Percentiles rank a stretch among this genome's conserved stretches.
phyloP scores from a whole-genome alignment of 2,888 invertebrate species.

The Cerastis rubricosa region DNA sequence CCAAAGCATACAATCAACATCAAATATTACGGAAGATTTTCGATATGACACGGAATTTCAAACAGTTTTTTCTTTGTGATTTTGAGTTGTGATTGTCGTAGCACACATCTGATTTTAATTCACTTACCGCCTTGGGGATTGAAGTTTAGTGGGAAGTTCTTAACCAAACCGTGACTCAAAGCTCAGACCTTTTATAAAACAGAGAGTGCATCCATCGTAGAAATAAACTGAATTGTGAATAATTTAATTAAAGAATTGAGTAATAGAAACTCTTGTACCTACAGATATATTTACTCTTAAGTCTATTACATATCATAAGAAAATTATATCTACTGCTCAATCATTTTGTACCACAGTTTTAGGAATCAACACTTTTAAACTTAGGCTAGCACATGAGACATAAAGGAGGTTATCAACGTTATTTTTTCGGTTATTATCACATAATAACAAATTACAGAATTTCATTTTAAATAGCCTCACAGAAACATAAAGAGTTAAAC shows the following conservation, averaged over 20 bases:
- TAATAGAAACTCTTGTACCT: no score
- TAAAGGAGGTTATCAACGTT: neutral
- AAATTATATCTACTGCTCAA: neutral
- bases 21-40: slow-evolving; percentile 59
- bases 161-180: neutral
- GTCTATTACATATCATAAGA: neutral
- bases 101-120: slow-evolving; percentile 26
- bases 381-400: neutral
- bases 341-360: neutral
- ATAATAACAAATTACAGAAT: slow-evolving; percentile 5
- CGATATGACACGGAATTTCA: slow-evolving; percentile 57
- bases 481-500: neutral
- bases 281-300: neutral
- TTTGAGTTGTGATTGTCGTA: slow-evolving; percentile 32
- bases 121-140: slow-evolving; percentile 13
- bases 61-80: slow-evolving; percentile 57
- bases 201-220: neutral
- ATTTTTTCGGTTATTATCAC: neutral
- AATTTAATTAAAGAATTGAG: neutral
- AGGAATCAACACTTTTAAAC: neutral
- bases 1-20: slow-evolving; percentile 55
- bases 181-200: neutral
- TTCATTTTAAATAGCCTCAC: slow-evolving; percentile 2
- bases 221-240: neutral
- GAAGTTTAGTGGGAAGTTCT: neutral